Percentiles rank a stretch among this genome's conserved stretches.
phyloP scores from a whole-genome alignment of 1,140 invertebrate genomes.

The Acyrthosiphon pisum region DNA sequence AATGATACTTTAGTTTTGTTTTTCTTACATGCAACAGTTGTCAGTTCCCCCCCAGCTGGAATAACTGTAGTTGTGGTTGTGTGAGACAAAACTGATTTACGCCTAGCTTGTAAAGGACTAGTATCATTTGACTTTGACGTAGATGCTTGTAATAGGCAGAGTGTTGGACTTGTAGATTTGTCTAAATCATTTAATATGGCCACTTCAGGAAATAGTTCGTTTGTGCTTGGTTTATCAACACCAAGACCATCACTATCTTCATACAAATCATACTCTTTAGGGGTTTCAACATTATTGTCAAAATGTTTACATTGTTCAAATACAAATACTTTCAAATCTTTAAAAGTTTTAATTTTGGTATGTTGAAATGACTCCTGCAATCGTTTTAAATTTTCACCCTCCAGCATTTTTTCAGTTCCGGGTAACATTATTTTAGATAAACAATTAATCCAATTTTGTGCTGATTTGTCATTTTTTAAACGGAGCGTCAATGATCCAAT shows the following conservation, averaged over 20 bases:
- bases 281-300: conserved; percentile 33
- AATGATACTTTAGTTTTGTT: conserved; percentile 36
- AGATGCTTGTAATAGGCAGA: conserved; percentile 40
- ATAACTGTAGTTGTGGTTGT: neutral
- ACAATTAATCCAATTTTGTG: conserved; percentile 42
- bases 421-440: conserved; percentile 48
- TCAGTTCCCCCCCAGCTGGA: neutral
- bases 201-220: conserved; percentile 78
- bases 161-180: conserved; percentile 62
- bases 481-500: conserved; percentile 23
- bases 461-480: conserved; percentile 48
- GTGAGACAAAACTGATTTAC: conserved; percentile 49
- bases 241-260: conserved; percentile 80
- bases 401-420: conserved; percentile 46
- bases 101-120: conserved; percentile 2
- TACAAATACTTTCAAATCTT: conserved; percentile 44
- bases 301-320: conserved; percentile 40
- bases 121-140: conserved; percentile 38
- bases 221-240: conserved; percentile 78
- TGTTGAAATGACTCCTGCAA: conserved; percentile 21
- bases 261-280: conserved; percentile 65
- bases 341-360: conserved; percentile 40
- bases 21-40: neutral
- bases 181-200: conserved; percentile 73
- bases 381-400: conserved; percentile 36